Conservation (phyloP, 2,888 invertebrate genomes). For the Metalampra italica region DNA sequence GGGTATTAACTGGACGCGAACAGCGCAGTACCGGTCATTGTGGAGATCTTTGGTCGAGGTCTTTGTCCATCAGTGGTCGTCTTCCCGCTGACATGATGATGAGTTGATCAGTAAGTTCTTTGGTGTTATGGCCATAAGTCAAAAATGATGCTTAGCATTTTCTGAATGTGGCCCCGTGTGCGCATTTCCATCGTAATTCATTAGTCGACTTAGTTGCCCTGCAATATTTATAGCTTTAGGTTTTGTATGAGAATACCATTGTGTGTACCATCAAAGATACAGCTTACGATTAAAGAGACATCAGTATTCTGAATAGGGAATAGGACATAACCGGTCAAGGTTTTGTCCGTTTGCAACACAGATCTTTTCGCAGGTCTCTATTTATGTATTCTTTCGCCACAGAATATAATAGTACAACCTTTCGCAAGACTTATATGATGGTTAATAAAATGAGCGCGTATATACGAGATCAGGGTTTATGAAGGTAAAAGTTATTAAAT, state of each 20-base stretch:
- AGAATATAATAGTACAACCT: conserved; percentile 24
- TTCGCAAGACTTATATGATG: conserved; percentile 38
- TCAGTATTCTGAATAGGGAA: conserved; percentile 65
- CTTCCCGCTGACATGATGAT: too few relatives aligned
- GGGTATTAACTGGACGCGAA: too few relatives aligned
- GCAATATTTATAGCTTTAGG: conserved; percentile 65
- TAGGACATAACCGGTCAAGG: conserved; percentile 58
- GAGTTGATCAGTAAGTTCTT: too few relatives aligned
- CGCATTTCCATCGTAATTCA: conserved; percentile 64
- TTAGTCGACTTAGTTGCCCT: conserved; percentile 60
- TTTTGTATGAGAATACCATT: conserved; percentile 58
- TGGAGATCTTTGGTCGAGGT: too few relatives aligned
- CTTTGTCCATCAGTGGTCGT: too few relatives aligned
- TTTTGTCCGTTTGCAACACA: conserved; percentile 29
- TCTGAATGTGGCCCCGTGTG: conserved; percentile 24
- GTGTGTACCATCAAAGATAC: conserved; percentile 47
- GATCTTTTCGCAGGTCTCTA: conserved; percentile 39
- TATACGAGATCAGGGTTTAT: too few relatives aligned
- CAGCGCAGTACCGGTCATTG: too few relatives aligned
- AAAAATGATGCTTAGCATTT: background rate
- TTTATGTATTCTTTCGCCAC: conserved; percentile 24
- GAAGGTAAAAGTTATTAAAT: background rate
- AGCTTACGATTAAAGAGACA: conserved; percentile 37
- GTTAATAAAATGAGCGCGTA: conserved; percentile 8
- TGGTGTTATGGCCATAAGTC: too few relatives aligned